Base-by-base conservation (phyloP, 2,113 vertebrate species). In the Amphilophus citrinellus region DNA sequence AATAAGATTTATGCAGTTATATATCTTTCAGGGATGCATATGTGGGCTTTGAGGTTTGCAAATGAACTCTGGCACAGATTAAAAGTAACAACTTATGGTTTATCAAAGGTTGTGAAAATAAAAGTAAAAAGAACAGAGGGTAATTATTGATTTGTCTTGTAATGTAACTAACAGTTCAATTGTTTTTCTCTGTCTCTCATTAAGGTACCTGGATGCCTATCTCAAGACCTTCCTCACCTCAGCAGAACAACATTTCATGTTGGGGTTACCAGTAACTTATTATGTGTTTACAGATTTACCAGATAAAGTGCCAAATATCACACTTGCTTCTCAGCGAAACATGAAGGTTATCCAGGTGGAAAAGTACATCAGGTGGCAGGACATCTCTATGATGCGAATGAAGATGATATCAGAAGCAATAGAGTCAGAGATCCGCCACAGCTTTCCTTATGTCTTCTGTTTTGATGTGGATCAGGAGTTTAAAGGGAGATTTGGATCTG, bases 361-460 rank as follows among this genome's bases (percentile, higher is more conserved):
- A 1, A 90, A 47, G 37, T 58, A 94, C 61, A 77, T 2, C 11
- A 93, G 95, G 27, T 96, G 96, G 96, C 96, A 96, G 82, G 96
- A 97, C 63, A 92, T 96, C 56, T 96, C 95, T 3, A 96, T 96
- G 96, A 92, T 78, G 88, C 94, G 95, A 39, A 96, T 96, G 96
- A 87, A 65, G 81, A 76, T 65, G 0, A 90, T 96, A 75, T 89
- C 93, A 2, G 78, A 84, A 1, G 10, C 82, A 24, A 94, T 96
- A 11, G 84, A 92, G 3, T 42, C 76, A 0, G 77, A 75, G 6
- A 90, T 96, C 39, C 81, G 84, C 8, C 85, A 80, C 77, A 84
- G 75, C 47, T 92, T 79, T 75, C 39, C 39, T 2, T 94, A 95
- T 3, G 73, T 96, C 65, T 89, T 96, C 87, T 96, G 95, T 87